phyloP scores from a whole-genome alignment of 1,140 invertebrate species.

The Papilio dardanus region DNA sequence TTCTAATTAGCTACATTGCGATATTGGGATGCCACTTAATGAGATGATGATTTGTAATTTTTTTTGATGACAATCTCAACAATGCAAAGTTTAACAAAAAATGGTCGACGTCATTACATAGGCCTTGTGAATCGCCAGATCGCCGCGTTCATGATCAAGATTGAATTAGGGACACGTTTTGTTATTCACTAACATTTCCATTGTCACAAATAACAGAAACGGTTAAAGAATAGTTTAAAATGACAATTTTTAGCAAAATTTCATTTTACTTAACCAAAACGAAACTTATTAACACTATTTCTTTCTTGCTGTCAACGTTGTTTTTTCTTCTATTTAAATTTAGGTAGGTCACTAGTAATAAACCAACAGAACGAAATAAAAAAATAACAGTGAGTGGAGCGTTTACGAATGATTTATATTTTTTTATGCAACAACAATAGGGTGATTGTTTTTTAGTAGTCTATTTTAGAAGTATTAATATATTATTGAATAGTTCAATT shows the following conservation, averaged over 20 bases:
- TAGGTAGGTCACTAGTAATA: background rate
- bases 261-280: background rate
- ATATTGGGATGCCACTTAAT: slow-evolving; percentile 44
- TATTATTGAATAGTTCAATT: slow-evolving; percentile 7
- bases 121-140: slow-evolving; percentile 60
- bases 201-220: background rate
- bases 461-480: background rate
- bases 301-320: background rate
- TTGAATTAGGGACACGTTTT: slow-evolving; percentile 37
- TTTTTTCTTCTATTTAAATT: slow-evolving; percentile 6
- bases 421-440: background rate
- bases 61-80: slow-evolving; percentile 51
- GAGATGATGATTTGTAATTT: slow-evolving; percentile 43
- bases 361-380: background rate
- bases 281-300: background rate
- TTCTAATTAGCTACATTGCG: slow-evolving; percentile 30
- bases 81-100: slow-evolving; percentile 59
- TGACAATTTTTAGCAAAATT: background rate
- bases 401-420: background rate
- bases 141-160: slow-evolving; percentile 66
- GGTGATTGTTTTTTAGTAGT: background rate
- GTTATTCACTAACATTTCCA: background rate
- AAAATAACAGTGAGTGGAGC: slow-evolving; percentile 13
- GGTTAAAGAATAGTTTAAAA: background rate
- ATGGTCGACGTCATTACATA: slow-evolving; percentile 58